Evolutionary conservation across 2,888 invertebrate species (phyloP), one percentile per base, ranked within the genome.

Genomic region (Serrognathus titanus): DNA sequence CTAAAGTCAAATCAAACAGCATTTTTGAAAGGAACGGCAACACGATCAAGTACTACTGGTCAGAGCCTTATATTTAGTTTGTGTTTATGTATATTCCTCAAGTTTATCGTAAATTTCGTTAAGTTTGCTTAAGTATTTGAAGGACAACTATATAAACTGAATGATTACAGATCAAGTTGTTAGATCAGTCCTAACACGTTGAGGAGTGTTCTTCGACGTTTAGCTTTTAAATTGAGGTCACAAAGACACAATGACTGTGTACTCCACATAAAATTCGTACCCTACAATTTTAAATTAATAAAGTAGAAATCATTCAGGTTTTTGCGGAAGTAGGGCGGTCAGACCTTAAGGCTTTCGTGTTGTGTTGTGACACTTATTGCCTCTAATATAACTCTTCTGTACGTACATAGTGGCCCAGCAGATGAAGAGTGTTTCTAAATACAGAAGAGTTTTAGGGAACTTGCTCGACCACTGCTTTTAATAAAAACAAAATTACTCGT

Each of bases 1-100:
- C 85, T 52, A 86, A 84, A 70, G 85, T 86, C 63, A 81, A 82
- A 66, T 81, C 84, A 60, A 79, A 83, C 69, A 83, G 82, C 55
- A 73, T 79, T 47, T 71, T 79, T 59, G 82, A 82, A 62, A 77
- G 78, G 55, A 77, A 80, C 55, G 78, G 76, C 47, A 71, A 73
- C 37, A 74, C 78, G 13, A 74, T 77, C 52, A 76, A 75, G 59
- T 78, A 77, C n/a, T n/a, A n/a, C 65, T 78, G 78, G 75, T 75
- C 78, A 9, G 77, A 76, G 66, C 76, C 75, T n/a, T 76, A 73
- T 64, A 67, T 75, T 60, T 74, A 66, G 67, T 51, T 47, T 36
- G 24, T 51, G 40, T 39, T 37, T 40, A 55, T 43, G 12, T 35
- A 13, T 51, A 40, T 48, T 51, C 43, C 40, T 45, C 47, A 51